These are phyloP conservation scores for Onychostruthus taczanowskii DNA, from an alignment of 2,113 vertebrate genomes.

Conservation along the genomic window DNA sequence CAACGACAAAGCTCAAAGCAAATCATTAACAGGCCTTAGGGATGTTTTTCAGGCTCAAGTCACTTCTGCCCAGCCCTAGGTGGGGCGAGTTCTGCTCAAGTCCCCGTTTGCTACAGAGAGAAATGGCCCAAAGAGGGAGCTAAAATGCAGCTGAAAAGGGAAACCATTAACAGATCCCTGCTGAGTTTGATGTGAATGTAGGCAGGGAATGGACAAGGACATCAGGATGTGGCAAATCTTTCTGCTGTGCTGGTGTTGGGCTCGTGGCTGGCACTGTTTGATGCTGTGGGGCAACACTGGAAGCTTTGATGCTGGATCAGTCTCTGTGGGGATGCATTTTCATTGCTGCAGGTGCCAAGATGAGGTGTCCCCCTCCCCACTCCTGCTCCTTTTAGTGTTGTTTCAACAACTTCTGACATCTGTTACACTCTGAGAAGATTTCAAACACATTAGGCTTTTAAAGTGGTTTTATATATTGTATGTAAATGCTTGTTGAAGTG, in stretches of 20 bases:
- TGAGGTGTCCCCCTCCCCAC: not conserved
- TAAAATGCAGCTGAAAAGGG: not conserved
- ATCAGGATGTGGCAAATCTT: not conserved
- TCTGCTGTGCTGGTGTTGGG: not conserved
- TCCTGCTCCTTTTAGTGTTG: not conserved
- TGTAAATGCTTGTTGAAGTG: conserved; percentile 64
- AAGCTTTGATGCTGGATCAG: not conserved
- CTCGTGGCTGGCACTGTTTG: not conserved
- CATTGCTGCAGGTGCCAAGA: not conserved
- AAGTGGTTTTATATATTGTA: conserved; percentile 59
- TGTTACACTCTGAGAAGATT: not conserved
- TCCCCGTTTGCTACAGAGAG: not conserved
- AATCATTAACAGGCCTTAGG: not conserved
- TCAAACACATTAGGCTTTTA: conserved; percentile 11
- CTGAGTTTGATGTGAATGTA: not conserved
- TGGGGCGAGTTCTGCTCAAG: not conserved
- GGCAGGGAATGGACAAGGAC: not conserved
- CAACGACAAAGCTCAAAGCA: not conserved
- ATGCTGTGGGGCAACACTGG: not conserved
- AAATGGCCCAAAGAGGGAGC: not conserved
- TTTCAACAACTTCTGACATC: not conserved
- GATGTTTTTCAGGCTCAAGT: not conserved
- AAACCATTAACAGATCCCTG: not conserved
- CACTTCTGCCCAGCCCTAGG: not conserved
- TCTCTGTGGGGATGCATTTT: not conserved